Base-by-base conservation (phyloP, 2,113 vertebrate species). In the Salvelinus namaycush region DNA sequence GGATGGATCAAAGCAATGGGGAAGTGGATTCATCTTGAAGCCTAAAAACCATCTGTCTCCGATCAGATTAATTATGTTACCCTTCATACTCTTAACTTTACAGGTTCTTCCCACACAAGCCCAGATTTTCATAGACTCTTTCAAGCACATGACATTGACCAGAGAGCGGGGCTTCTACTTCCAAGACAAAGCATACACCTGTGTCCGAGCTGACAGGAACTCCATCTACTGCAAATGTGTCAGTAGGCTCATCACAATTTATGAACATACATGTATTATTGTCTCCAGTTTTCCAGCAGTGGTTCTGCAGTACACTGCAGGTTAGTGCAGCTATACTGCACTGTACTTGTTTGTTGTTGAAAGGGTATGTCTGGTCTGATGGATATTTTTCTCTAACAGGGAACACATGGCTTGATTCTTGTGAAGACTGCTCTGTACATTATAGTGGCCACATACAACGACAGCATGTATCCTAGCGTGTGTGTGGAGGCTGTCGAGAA, bases 401-500 rank as follows among this genome's bases (percentile, higher is more conserved):
- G 84, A 29, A 87, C 91, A 0, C 82, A 78, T n/a, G 94, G 95
- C 7, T 72, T 95, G 75, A 59, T 94, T 6, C 54, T 89, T 54
- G 93, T 89, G 65, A 95, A 92, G 79, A 95, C 95, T 2, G 70
- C 72, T 0, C 18, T 76, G 22, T 90, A 91, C 74, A 84, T 95
- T 64, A 68, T 96, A 72, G 82, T 94, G 51, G 88, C 91, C 72
- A 93, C 92, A 0, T 96, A 95, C 76, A 78, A 44, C 5, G 85
- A 81, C 0, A 89, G 82, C 76, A 95, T 95, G 93, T 93, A 92
- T 76, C 93, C 94, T 64, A 93, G 93, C 1, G 87, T 95, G 44
- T 95, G 94, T 0, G 92, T 94, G 72, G 93, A 95, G 87, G 94
- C 94, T 14, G 85, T 93, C 4, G 94, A 96, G 84, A 95, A 92